phyloP scores from a whole-genome alignment of 2,113 vertebrate genomes.

The Limnothrissa miodon region DNA sequence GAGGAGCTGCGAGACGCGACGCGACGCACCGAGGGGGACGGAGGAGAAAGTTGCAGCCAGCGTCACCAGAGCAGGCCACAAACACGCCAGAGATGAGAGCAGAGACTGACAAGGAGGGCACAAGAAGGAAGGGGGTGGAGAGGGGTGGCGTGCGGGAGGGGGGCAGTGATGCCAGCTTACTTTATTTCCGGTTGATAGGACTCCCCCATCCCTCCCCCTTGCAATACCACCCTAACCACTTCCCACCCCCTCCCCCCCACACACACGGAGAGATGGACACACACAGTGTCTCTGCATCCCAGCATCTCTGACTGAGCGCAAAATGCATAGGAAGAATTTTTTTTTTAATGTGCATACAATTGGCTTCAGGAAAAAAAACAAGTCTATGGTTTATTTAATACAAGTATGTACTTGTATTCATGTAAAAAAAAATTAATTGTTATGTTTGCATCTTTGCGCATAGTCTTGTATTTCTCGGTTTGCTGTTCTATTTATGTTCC shows the following conservation, averaged over 20 bases:
- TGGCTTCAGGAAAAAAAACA: background rate
- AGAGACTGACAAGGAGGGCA: slow-evolving; percentile 37
- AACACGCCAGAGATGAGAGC: slow-evolving; percentile 27
- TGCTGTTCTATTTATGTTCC: background rate
- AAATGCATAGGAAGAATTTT: background rate
- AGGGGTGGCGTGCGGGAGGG: slow-evolving; percentile 32
- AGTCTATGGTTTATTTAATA: background rate
- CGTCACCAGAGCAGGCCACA: slow-evolving; percentile 13
- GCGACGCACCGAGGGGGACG: background rate
- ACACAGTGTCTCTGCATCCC: slow-evolving; percentile 4
- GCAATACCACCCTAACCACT: background rate
- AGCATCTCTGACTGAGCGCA: slow-evolving; percentile 29
- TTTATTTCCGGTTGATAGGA: slow-evolving; percentile 64
- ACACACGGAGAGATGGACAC: background rate
- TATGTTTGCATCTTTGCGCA: background rate
- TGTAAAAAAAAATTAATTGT: no score
- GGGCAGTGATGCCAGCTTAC: slow-evolving; percentile 45
- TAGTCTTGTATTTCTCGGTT: background rate
- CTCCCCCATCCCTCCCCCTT: slow-evolving; percentile 28
- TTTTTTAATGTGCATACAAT: no score
- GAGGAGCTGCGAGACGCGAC: background rate
- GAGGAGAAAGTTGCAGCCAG: background rate
- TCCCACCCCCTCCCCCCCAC: background rate
- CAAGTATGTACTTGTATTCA: background rate
- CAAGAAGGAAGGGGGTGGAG: slow-evolving; percentile 2